These are phyloP conservation scores for Falco punctatus DNA, from an alignment of 2,113 vertebrate species.

Conservation along the genomic window DNA sequence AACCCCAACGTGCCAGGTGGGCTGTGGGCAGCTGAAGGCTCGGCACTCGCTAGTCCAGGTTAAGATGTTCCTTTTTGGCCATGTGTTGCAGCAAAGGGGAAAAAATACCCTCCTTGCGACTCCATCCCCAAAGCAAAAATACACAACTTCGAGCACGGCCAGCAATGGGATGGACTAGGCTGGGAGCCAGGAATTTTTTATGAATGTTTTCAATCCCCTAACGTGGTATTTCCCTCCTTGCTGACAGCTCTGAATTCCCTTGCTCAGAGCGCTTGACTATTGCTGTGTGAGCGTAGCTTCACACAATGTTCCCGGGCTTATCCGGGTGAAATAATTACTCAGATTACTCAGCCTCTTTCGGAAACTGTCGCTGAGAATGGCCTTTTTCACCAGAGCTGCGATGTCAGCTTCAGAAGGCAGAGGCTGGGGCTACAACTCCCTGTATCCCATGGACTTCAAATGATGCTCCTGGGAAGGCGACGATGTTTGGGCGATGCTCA, in stretches of 20 bases:
- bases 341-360: background rate
- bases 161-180: background rate
- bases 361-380: background rate
- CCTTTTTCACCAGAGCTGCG: fast-evolving
- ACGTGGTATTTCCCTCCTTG: constrained; percentile 31
- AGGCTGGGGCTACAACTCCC: background rate
- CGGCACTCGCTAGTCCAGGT: background rate
- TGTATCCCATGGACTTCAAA: background rate
- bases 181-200: constrained; percentile 35
- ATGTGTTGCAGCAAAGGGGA: background rate
- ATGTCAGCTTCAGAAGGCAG: background rate
- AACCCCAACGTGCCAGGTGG: background rate
- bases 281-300: background rate
- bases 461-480: background rate
- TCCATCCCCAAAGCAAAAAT: background rate
- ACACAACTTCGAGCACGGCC: background rate
- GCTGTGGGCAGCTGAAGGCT: background rate
- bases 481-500: background rate
- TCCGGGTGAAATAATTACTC: constrained; percentile 17
- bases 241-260: constrained; percentile 53
- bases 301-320: constrained; percentile 35
- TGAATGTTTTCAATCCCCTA: constrained; percentile 26
- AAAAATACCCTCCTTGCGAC: background rate
- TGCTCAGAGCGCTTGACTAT: background rate
- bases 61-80: background rate